A percentile compares a stretch with the other conserved stretches of the same genome.
Evolutionary conservation across 2,797 vertebrate species (phyloP).

Genomic region (Sebastes melanostomus): DNA sequence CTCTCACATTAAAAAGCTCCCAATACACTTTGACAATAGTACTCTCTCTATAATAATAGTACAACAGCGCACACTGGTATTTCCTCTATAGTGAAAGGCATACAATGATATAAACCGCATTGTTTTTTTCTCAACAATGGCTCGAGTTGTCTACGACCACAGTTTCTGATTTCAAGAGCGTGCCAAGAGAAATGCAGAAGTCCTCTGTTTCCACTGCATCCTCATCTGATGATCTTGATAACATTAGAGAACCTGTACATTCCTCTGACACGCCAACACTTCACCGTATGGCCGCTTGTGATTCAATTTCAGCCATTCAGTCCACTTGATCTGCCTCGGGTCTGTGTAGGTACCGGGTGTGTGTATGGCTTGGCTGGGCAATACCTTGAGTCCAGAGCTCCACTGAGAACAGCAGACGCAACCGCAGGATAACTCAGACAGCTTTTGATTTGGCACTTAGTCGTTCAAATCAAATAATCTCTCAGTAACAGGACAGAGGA

Average conservation of each 20-base stretch:
- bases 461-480: constrained; percentile 10
- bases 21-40: neutral
- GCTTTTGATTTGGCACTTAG: constrained; percentile 8
- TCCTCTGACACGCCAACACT: neutral
- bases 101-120: neutral
- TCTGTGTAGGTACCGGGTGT: neutral
- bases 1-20: neutral
- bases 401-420: neutral
- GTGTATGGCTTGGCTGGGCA: neutral
- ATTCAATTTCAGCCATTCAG: neutral
- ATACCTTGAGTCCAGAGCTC: neutral
- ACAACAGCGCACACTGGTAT: neutral
- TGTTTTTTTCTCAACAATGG: neutral
- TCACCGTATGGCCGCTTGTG: neutral
- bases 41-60: neutral
- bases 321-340: neutral
- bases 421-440: constrained; percentile 12
- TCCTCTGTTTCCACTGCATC: constrained; percentile 4
- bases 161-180: constrained; percentile 10
- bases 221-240: neutral
- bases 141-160: neutral
- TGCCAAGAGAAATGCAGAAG: constrained; percentile 9
- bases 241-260: neutral
- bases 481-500: neutral
- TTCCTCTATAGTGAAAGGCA: neutral